phyloP scores from a whole-genome alignment of 2,797 vertebrate species.

The Heterohyrax brucei region DNA sequence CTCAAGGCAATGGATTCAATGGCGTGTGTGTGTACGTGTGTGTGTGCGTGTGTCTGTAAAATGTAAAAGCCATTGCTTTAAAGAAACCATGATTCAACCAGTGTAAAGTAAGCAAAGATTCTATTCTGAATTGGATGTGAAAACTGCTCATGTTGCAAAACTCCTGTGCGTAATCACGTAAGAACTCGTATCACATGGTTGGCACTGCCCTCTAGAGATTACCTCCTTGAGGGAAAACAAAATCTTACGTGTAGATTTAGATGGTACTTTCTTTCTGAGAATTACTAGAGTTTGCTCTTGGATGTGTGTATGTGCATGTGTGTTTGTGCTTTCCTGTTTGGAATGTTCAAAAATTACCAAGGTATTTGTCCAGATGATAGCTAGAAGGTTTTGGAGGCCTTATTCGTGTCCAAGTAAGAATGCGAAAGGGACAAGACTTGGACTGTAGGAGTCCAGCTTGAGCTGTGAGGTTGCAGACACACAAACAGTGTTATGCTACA shows the following conservation, averaged over 20 bases:
- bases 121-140: neutral
- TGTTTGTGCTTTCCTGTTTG: neutral
- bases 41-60: too few species aligned
- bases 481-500: too few species aligned
- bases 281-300: neutral
- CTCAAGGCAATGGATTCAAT: too few species aligned
- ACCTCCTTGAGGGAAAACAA: neutral
- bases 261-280: neutral
- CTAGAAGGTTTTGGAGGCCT: neutral
- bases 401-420: neutral
- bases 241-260: neutral
- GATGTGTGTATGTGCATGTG: neutral
- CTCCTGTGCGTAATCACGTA: neutral
- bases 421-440: neutral
- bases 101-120: neutral
- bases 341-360: neutral
- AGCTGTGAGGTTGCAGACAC: neutral
- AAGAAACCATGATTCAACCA: neutral
- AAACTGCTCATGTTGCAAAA: neutral
- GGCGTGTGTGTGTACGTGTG: too few species aligned
- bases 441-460: neutral
- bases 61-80: neutral
- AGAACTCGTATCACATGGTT: neutral
- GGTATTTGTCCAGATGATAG: neutral
- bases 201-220: neutral